Evolutionary conservation across 1,140 invertebrate genomes (phyloP).

Genomic region (Trichoplusia ni): DNA sequence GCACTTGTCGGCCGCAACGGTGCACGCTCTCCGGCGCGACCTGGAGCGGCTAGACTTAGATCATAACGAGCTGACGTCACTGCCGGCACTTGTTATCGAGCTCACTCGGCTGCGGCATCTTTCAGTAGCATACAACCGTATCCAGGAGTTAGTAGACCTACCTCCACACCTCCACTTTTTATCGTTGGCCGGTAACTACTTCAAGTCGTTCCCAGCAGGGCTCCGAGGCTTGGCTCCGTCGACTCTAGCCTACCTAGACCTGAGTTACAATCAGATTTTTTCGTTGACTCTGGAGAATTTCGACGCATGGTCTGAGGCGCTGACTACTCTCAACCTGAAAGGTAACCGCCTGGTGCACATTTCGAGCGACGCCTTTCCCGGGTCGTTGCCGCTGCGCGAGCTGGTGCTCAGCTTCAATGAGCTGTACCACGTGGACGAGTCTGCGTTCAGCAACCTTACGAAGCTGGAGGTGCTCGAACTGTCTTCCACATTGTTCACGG

Average conservation of each 20-base stretch:
- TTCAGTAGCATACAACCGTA: constrained; percentile 89
- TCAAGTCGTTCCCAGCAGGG: constrained; percentile 85
- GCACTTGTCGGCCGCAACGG: constrained; percentile 84
- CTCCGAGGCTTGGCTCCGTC: constrained; percentile 84
- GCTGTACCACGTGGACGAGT: constrained; percentile 86
- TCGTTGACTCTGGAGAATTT: constrained; percentile 86
- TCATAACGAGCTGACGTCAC: constrained; percentile 85
- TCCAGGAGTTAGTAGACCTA: constrained; percentile 77
- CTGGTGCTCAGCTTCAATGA: constrained; percentile 93
- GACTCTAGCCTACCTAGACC: constrained; percentile 88
- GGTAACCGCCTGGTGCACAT: constrained; percentile 90
- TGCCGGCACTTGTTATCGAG: constrained; percentile 84
- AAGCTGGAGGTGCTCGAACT: constrained; percentile 89
- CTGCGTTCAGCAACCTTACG: constrained; percentile 87
- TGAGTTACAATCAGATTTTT: constrained; percentile 91
- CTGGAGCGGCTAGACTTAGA: constrained; percentile 91
- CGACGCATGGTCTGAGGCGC: constrained; percentile 86
- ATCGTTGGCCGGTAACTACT: constrained; percentile 88
- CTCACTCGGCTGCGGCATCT: constrained; percentile 87
- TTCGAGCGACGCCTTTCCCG: constrained; percentile 85
- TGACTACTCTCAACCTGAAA: constrained; percentile 89
- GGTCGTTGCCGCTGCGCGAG: constrained; percentile 87
- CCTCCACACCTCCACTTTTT: constrained; percentile 85
- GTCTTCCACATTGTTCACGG: constrained; percentile 89
- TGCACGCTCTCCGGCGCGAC: constrained; percentile 84